Evolutionary conservation across 35 echinoderm and acorn worm species (phyloP).

Genomic region (Eucidaris tribuloides): DNA sequence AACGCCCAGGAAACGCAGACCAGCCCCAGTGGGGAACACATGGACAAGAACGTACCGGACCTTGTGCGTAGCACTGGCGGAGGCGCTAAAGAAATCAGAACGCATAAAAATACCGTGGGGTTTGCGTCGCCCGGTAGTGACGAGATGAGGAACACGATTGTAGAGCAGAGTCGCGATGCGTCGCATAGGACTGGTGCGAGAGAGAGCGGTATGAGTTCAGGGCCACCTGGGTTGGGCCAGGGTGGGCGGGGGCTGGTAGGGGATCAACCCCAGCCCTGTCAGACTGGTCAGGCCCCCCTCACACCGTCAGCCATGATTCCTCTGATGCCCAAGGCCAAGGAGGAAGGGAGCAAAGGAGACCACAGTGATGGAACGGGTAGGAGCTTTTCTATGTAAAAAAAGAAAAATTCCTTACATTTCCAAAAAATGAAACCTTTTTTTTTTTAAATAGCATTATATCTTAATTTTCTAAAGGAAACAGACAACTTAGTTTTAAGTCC

Average conservation of each 20-base stretch:
- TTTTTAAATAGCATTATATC: too few relatives aligned
- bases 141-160: conserved; percentile 9
- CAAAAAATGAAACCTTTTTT: too few relatives aligned
- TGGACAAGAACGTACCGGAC: conserved; percentile 33
- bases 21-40: conserved; percentile 44
- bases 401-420: too few relatives aligned
- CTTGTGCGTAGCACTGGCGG: conserved; percentile 12
- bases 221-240: neutral
- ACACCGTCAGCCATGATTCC: neutral
- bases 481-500: too few relatives aligned
- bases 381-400: too few relatives aligned
- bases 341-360: neutral
- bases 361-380: neutral
- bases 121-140: conserved; percentile 3
- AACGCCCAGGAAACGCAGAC: conserved; percentile 57
- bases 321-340: neutral
- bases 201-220: neutral
- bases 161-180: conserved; percentile 10
- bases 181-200: neutral
- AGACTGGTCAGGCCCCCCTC: neutral
- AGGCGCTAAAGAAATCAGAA: neutral
- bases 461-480: too few relatives aligned
- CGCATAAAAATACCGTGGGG: neutral
- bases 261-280: neutral
- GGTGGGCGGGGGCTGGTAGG: neutral